phyloP scores from a whole-genome alignment of 2,113 vertebrate species.

The Aspidoscelis tigris region DNA sequence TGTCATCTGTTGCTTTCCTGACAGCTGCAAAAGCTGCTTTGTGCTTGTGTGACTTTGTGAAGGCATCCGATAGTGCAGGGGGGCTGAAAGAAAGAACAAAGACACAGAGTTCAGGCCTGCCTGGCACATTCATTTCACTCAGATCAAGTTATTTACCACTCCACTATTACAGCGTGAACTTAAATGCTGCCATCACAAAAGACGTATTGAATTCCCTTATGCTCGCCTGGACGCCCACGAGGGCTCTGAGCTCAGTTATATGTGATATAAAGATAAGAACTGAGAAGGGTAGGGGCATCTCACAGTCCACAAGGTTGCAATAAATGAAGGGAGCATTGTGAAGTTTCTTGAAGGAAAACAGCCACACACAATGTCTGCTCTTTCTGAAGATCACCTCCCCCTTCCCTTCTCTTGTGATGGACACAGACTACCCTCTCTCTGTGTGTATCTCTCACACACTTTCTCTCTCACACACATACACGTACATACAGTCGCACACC shows the following conservation, averaged over 20 bases:
- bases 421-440: neutral
- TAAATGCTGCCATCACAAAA: slow-evolving; percentile 15
- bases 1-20: neutral
- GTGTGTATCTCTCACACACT: too few species aligned
- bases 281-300: neutral
- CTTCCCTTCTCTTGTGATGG: neutral
- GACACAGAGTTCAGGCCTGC: too few species aligned
- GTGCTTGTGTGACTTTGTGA: neutral
- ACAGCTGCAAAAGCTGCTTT: neutral
- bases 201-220: slow-evolving; percentile 15
- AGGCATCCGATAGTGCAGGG: neutral
- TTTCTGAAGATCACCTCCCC: neutral
- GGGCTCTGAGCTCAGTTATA: slow-evolving; percentile 5
- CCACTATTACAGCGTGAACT: neutral
- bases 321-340: slow-evolving; percentile 10
- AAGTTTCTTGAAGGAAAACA: neutral
- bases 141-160: neutral
- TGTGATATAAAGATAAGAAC: slow-evolving; percentile 34
- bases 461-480: too few species aligned
- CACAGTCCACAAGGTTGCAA: neutral
- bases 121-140: neutral
- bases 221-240: neutral
- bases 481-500: too few species aligned
- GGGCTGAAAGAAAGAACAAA: neutral
- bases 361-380: neutral